Evolutionary conservation across 2,888 invertebrate species (phyloP), one percentile per base, ranked within the genome.

Genomic region (Sesia apiformis): DNA sequence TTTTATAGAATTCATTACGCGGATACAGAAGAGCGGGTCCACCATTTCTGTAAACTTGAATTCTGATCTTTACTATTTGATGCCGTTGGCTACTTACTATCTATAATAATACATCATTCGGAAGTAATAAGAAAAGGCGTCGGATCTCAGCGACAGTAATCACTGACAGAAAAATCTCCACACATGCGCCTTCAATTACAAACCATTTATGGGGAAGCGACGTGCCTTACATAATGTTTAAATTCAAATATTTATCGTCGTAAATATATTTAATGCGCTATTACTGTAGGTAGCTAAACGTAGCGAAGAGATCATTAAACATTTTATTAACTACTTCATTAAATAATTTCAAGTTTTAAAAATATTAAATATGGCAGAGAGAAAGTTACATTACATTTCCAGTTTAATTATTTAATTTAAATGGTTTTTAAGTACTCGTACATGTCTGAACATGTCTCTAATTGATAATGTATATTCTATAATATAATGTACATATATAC

Each of bases 111-210:
- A 80, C 78, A 84, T 86, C 85, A 83, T 78, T 81, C 70, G 73
- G 76, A 69, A 74, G 70, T 70, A 66, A 76, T 70, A 85, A 86
- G 86, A 84, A 80, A 76, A 72, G 69, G 79, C 80, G 80, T 81
- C 74, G 76, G 77, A 78, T 76, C 70, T 69, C 70, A 66, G 75
- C 72, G 81, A 76, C 82, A 78, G 82, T 81, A 84, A 84, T 82
- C 78, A 79, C 71, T 60, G 69, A 60, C 52, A 72, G 78, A 86
- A 86, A 84, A 88, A 85, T 72, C 55, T 64, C 67, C 62, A 58
- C 72, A 75, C 81, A 78, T 73, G 77, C 78, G 72, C 75, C 81
- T 77, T 79, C 85, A 85, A 88, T 88, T 87, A 88, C 81, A 70
- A 72, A 68, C 88, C 87, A 81, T 83, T 81, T 88, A 86, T 72